Percentiles rank a stretch among this genome's conserved stretches.
These are phyloP conservation scores for Myanophis thanlyinensis DNA, from an alignment of 2,113 vertebrate genomes.

Conservation along the genomic window DNA sequence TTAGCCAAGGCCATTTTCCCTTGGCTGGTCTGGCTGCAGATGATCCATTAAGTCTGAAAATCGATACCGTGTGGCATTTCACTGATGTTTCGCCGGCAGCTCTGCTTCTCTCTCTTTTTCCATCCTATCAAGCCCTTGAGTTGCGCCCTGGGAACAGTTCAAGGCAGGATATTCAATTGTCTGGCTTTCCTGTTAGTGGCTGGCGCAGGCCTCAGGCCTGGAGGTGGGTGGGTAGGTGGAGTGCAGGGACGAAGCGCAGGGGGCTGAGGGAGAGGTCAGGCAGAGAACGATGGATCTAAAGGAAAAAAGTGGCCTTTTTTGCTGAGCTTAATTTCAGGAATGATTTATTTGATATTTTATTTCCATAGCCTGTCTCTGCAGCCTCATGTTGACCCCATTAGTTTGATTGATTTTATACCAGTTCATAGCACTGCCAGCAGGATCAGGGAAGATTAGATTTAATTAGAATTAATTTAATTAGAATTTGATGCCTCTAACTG, in stretches of 20 bases:
- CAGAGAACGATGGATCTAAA: neutral
- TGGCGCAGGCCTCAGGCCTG: conserved; percentile 8
- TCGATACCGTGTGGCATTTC: conserved; percentile 16
- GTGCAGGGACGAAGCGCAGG: too few species aligned
- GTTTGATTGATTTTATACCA: neutral
- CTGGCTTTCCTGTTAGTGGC: conserved; percentile 10
- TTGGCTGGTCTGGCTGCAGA: neutral
- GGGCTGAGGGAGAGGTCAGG: neutral
- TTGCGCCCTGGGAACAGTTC: conserved; percentile 14
- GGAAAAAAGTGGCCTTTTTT: neutral
- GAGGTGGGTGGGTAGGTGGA: neutral
- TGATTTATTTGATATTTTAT: conserved; percentile 5
- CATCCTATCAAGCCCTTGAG: neutral
- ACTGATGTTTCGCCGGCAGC: neutral
- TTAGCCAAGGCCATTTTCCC: conserved; percentile 2
- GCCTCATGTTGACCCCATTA: neutral
- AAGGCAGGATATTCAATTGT: conserved; percentile 18
- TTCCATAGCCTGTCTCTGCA: neutral
- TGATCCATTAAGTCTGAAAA: conserved; percentile 23
- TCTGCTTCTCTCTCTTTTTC: neutral
- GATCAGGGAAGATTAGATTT: neutral
- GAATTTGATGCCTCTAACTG: neutral
- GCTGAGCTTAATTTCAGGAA: neutral
- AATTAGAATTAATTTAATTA: neutral
- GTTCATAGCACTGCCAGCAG: neutral